Evolutionary conservation across 2,113 vertebrate species (phyloP).

Genomic region (Beaufortia kweichowensis): DNA sequence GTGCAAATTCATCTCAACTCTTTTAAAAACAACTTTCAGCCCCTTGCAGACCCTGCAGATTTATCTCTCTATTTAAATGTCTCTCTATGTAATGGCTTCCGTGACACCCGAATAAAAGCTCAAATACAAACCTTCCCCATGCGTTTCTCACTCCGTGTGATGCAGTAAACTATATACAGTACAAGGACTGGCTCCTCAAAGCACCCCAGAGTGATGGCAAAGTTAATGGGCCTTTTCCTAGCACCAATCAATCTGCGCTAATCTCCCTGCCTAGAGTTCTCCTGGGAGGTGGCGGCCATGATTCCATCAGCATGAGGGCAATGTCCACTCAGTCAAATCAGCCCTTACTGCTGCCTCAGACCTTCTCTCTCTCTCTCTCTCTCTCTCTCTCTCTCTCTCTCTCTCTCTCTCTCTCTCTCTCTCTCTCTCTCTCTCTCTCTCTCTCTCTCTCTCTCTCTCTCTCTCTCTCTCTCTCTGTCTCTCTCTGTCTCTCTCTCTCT

Average conservation of each 20-base stretch:
- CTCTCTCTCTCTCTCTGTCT: no score
- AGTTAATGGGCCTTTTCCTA: constrained; percentile 61
- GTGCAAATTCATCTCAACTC: no score
- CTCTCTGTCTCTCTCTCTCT: no score
- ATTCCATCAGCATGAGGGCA: constrained; percentile 50
- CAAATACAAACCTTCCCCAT: background rate
- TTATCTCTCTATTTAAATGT: no score
- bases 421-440: no score
- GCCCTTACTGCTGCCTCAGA: constrained; percentile 7
- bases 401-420: no score
- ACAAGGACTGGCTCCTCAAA: constrained; percentile 30
- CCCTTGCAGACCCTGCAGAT: no score
- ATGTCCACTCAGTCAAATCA: constrained; percentile 33
- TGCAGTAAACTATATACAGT: constrained; percentile 28
- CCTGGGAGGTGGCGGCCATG: constrained; percentile 44
- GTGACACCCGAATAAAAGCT: background rate
- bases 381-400: no score
- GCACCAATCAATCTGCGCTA: constrained; percentile 61
- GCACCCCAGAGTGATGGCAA: constrained; percentile 58
- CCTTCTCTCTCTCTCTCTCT: constrained; percentile 17
- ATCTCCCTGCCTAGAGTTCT: constrained; percentile 50
- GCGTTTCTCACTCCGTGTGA: background rate
- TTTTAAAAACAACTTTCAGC: no score
- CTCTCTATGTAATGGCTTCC: background rate
- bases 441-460: no score